Base-by-base conservation (phyloP, 2,888 invertebrate genomes). In the Mythimna impura region DNA sequence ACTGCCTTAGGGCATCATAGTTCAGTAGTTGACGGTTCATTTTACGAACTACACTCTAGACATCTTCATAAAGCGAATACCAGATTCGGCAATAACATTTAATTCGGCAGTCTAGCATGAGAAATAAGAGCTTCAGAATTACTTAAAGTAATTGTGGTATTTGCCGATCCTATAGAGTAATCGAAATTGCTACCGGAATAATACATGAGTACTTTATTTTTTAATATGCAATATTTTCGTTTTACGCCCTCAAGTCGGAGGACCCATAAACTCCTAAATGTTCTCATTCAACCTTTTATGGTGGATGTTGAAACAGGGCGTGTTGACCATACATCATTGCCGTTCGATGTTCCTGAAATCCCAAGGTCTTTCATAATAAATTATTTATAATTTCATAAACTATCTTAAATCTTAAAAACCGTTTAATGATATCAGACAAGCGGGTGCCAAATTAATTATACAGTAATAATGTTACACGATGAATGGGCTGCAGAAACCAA, bases 381-480 rank as follows among this genome's bases (percentile, higher is more conserved):
- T 40, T 8, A 52, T 66, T 30, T n/a, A 58, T 62, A 17, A 63
- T 68, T 82, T 58, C 25, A 55, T 52, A 69, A 71, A 73, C 71
- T 76, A 80, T 80, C 75, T 75, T 72, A 34, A 70, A 86, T 81
- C 76, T 87, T 81, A 66, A 78, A 78, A 76, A 71, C 64, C 50
- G 73, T 86, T 82, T 85, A 86, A 86, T 85, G 66, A 71, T 47
- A 79, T 66, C 78, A 76, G 83, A 79, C 71, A 77, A 78, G 75
- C 67, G 72, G 22, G 73, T 83, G 76, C 67, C 69, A 66, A 81
- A 85, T 85, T 88, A 81, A 88, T 86, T 79, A 77, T 69, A 80
- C 69, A 30, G 76, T 66, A 75, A 62, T 77, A 65, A 80, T 66
- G 47, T 68, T 73, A 25, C 61, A 66, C 68, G 66, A 82, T 80